Conservation (phyloP, 2,797 vertebrate genomes). For the Loriculus beryllinus region DNA sequence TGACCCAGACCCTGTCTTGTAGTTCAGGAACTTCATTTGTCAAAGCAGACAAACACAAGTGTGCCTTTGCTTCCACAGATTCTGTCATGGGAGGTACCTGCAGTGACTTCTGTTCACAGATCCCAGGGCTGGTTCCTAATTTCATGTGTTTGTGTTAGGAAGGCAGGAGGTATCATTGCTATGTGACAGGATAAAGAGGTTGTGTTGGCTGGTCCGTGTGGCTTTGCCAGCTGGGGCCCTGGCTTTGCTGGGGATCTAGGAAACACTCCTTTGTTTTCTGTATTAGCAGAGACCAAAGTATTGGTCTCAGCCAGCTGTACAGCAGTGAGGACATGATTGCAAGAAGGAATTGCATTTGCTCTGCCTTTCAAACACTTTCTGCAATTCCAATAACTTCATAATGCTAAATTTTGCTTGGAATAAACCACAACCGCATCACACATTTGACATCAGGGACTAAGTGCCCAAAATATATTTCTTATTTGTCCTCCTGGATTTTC, state of each 20-base stretch:
- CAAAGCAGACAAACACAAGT: fast-evolving
- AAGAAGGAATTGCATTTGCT: not conserved
- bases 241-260: not conserved
- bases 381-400: not conserved
- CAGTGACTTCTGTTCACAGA: fast-evolving
- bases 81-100: not conserved
- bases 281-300: not conserved
- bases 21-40: not conserved
- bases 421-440: not conserved
- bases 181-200: not conserved
- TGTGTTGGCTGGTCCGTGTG: fast-evolving
- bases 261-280: not conserved
- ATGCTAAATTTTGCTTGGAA: not conserved
- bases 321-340: not conserved
- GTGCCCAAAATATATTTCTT: not conserved
- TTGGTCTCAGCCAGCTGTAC: not conserved
- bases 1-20: not conserved
- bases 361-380: not conserved
- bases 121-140: not conserved
- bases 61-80: not conserved
- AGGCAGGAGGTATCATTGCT: not conserved
- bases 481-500: not conserved
- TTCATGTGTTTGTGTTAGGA: fast-evolving
- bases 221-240: not conserved
- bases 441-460: not conserved